Evolutionary conservation across 2,113 vertebrate species (phyloP).

Genomic region (Rhinolophus ferrumequinum): DNA sequence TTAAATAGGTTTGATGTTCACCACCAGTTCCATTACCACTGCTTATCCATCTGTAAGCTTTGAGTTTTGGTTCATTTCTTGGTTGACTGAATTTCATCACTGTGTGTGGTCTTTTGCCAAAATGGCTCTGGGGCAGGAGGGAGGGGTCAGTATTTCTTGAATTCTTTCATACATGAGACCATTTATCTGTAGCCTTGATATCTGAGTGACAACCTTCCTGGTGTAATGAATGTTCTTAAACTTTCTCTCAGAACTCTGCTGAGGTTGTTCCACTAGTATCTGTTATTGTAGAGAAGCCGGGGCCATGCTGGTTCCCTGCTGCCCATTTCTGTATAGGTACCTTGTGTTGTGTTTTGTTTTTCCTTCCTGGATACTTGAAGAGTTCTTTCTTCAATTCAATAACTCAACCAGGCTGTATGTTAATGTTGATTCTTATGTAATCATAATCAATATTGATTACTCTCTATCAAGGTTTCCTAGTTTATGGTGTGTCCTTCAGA

Average conservation of each 20-base stretch:
- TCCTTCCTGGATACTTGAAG: background rate
- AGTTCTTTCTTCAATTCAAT: background rate
- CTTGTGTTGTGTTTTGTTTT: background rate
- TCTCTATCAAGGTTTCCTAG: background rate
- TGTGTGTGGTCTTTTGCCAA: background rate
- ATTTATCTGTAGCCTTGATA: background rate
- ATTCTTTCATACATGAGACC: background rate
- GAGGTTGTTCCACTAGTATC: background rate
- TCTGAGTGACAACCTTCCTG: background rate
- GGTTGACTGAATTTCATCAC: background rate
- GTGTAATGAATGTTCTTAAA: background rate
- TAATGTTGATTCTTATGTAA: background rate
- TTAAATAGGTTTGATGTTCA: background rate
- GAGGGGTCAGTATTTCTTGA: background rate
- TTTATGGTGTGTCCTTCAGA: background rate
- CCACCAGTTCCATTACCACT: background rate
- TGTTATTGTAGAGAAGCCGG: background rate
- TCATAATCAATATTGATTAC: background rate
- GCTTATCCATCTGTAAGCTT: background rate
- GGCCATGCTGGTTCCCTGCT: background rate
- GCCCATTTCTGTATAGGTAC: background rate
- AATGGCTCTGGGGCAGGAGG: background rate
- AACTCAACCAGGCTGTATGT: background rate
- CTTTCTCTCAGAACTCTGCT: background rate
- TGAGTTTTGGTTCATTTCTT: background rate